Percentiles rank a stretch among this genome's conserved stretches.
Conservation (phyloP, 2,797 vertebrate species). For the Petrocephalus sullivani region DNA sequence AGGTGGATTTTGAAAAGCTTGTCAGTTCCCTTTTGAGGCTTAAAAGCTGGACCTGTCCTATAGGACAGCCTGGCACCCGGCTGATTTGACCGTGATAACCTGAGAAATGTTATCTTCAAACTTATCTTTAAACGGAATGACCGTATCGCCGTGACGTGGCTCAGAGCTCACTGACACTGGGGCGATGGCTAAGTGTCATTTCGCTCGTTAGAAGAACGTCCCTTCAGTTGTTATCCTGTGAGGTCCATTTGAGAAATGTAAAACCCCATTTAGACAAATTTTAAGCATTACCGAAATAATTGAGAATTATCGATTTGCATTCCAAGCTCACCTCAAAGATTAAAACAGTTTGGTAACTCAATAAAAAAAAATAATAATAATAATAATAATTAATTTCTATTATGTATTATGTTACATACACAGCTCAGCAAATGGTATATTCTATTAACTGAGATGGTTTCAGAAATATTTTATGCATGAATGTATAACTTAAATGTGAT, state of each 20-base stretch:
- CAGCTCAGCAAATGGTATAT: background rate
- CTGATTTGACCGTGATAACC: background rate
- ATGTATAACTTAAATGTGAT: background rate
- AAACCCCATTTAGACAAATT: background rate
- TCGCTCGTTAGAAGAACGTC: background rate
- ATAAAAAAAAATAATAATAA: background rate
- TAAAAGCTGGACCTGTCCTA: background rate
- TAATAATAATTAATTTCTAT: background rate
- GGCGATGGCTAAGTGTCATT: background rate
- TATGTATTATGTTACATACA: background rate
- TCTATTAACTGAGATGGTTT: background rate
- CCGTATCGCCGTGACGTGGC: background rate
- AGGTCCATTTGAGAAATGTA: background rate
- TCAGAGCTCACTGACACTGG: background rate
- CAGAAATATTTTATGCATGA: background rate
- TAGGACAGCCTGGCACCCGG: background rate
- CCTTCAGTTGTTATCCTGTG: background rate
- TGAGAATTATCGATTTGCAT: background rate
- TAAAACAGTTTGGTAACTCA: background rate
- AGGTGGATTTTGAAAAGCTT: background rate
- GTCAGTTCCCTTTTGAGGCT: background rate
- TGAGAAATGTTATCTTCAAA: too few relatives aligned
- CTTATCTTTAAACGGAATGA: too few relatives aligned
- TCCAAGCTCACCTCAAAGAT: background rate
- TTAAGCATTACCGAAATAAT: background rate